Evolutionary conservation across 1,140 invertebrate species (phyloP), one percentile per base, ranked within the genome.

Genomic region (Drosophila nikananu): DNA sequence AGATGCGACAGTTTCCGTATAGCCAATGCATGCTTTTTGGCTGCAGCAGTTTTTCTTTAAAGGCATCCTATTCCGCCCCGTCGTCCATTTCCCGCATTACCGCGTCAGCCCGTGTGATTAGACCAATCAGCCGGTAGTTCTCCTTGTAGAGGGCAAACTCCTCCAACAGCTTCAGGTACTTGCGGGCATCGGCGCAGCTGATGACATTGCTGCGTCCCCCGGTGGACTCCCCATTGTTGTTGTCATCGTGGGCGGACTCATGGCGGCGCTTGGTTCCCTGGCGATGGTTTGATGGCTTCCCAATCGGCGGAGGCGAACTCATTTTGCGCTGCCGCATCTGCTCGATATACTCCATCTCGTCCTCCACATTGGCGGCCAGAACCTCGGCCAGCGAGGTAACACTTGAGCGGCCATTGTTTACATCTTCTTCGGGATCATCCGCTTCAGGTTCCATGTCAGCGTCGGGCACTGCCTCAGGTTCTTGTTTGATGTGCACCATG

Each of bases 101-200:
- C 60, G 92, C 91, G 54, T 92, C 91, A 58, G 91, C 91, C 9
- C 91, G 57, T 9, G 91, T 92, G 39, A 92, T 91, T 10, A 92
- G 32, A 6, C 77, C 91, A 67, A 92, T 92, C 5, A 92, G 73
- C 17, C 91, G 77, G 63, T 87, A 91, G 64, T 92, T 92, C 41
- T 91, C 86, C 62, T 83, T 83, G 55, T 73, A 71, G 32, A 92
- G 55, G 8, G 91, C 91, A 55, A 92, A 92, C 67, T 92, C 91
- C 68, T 92, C 86, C 17, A 92, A 27, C 17, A 82, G 65, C 51
- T 92, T 92, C 52, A 92, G 79, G 76, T 92, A 92, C 79, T 89
- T 84, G 54, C 91, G 86, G 13, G 91, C 91, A 62, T 92, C 86
- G 15, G 64, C 61, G 55, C 83, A 91, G 55, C 73, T 83, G 19